Conservation (phyloP, 2,113 vertebrate genomes). For the Myxocyprinus asiaticus region DNA sequence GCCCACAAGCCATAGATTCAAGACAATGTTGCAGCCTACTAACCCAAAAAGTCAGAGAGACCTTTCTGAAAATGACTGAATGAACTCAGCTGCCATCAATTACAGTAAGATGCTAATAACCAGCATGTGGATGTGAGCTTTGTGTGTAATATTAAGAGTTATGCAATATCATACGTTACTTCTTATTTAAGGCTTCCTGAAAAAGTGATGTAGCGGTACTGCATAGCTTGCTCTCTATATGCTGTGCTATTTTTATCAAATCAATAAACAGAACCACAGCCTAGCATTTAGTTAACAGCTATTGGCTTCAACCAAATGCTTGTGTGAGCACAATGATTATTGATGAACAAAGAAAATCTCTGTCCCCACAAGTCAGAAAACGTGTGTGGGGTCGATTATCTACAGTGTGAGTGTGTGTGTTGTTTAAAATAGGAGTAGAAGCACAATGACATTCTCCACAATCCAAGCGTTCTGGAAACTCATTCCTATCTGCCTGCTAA, state of each 20-base stretch:
- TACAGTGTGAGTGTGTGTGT: neutral
- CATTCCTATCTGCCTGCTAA: neutral
- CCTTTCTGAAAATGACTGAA: too few species aligned
- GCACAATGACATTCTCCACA: neutral
- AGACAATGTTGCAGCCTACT: too few species aligned
- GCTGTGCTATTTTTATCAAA: slow-evolving; percentile 1
- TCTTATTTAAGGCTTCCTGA: neutral
- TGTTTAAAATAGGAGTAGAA: neutral
- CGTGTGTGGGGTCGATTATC: neutral
- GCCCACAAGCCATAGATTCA: too few species aligned
- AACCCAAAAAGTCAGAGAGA: too few species aligned
- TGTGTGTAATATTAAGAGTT: too few species aligned
- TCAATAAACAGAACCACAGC: neutral
- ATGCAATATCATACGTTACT: too few species aligned
- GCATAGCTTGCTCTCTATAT: neutral
- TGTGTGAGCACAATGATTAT: neutral
- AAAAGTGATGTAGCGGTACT: neutral
- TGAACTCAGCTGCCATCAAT: too few species aligned
- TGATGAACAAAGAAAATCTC: neutral
- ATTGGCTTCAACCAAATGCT: slow-evolving; percentile 1
- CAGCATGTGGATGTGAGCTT: too few species aligned
- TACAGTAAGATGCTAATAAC: too few species aligned
- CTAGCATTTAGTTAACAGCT: slow-evolving; percentile 10
- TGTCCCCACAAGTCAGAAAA: neutral
- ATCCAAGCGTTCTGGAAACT: neutral